These are phyloP conservation scores for Drosophila colorata DNA, from an alignment of 2,888 invertebrate genomes.

Conservation along the genomic window DNA sequence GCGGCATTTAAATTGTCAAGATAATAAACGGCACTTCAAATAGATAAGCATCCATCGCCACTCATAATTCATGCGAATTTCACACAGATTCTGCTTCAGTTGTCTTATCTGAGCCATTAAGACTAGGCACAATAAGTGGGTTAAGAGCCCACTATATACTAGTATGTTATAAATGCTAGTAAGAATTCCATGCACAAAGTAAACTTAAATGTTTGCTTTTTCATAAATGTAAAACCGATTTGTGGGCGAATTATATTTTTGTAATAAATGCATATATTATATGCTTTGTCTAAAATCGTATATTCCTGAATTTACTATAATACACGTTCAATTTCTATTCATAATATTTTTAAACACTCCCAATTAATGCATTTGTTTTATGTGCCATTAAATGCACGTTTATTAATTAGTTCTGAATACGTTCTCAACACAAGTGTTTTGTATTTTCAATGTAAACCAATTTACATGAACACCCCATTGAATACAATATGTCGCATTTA, in stretches of 20 bases:
- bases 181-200: not conserved
- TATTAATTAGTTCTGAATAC: conserved; percentile 32
- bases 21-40: conserved; percentile 59
- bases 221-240: not conserved
- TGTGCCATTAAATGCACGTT: conserved; percentile 23
- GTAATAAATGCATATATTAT: not conserved
- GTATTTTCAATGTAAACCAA: conserved; percentile 23
- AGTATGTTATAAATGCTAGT: conserved; percentile 4
- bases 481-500: conserved; percentile 20
- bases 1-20: conserved; percentile 58
- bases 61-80: conserved; percentile 55
- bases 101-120: conserved; percentile 36
- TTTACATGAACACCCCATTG: conserved; percentile 23
- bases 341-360: conserved; percentile 8
- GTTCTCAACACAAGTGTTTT: conserved; percentile 6
- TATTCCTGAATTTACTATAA: not conserved
- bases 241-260: not conserved
- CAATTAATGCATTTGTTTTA: conserved; percentile 10
- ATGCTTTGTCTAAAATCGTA: not conserved
- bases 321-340: not conserved
- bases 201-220: not conserved
- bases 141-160: conserved; percentile 13
- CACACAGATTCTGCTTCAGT: conserved; percentile 36
- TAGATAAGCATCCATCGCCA: conserved; percentile 58
- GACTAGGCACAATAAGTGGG: conserved; percentile 15